Base-by-base conservation (phyloP, 2,113 vertebrate genomes). In the Actenoides lindsayi region DNA sequence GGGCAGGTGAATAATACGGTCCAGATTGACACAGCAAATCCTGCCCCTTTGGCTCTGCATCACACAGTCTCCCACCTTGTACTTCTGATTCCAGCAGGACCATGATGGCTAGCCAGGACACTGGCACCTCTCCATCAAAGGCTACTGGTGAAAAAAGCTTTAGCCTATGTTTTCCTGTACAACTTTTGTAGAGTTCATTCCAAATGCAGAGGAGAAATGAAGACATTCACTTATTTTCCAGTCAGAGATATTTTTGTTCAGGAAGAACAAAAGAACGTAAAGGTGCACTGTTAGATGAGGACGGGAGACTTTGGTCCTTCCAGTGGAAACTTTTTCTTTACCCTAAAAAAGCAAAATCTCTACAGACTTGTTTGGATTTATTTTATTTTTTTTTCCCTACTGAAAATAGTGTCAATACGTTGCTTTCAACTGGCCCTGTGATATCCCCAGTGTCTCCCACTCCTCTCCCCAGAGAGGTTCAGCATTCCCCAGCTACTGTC, bases 1-100 rank as follows among this genome's bases (percentile, higher is more conserved):
- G 9, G 12, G 28, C 44, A 53, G 16, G 13, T 50, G 28, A 82
- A 30, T 35, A 68, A 57, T 0, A 0, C 2, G 1, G 31, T 90
- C 69, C 35, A 75, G 24, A 19, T 3, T 46, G 42, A 68, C 2
- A 2, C 13, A 56, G 27, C 1, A 1, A 84, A 37, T 65, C 25
- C 50, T 67, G 15, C 19, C 31, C 37, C 54, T 76, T 64, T 2
- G 7, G 11, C 42, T 92, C 20, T 69, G 33, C n/a, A 33, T 56
- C 11, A 11, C 24, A 20, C 33, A 0, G 0, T 28, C 11, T 67
- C 33, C 28, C 14, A 14, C 16, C 28, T 88, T 27, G 7, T 20
- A 2, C 44, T 27, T 42, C 19, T 46, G 20, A 13, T 50, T 54
- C 11, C 50, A 70, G 51, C 37, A 82, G 74, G n/a, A 54, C 59